Conservation (phyloP, 23 tunicate species). For the Halocynthia roretzi region DNA sequence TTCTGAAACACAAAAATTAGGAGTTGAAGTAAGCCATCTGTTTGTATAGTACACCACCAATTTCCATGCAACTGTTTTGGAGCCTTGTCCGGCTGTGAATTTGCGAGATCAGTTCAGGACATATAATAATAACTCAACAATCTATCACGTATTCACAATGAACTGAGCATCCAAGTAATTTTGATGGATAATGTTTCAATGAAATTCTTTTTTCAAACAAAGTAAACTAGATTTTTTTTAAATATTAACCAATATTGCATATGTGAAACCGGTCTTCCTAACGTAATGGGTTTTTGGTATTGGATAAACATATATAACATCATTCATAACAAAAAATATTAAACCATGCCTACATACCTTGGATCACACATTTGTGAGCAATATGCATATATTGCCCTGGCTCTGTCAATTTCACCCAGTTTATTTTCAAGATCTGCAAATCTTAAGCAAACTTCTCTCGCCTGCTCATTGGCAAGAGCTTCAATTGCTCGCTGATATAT, state of each 20-base stretch:
- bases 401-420: constrained; percentile 94
- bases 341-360: constrained; percentile 35
- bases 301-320: too few species aligned
- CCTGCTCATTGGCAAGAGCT: constrained; percentile 56
- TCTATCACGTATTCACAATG: too few species aligned
- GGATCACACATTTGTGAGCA: constrained; percentile 96
- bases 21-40: neutral
- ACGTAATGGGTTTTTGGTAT: too few species aligned
- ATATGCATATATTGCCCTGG: constrained; percentile 84
- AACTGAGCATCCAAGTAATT: too few species aligned
- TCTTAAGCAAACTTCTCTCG: constrained; percentile 68
- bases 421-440: constrained; percentile 82
- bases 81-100: too few species aligned
- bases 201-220: neutral
- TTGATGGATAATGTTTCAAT: too few species aligned
- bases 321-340: too few species aligned
- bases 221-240: neutral
- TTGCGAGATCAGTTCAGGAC: too few species aligned
- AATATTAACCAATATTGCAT: too few species aligned
- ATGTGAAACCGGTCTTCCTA: too few species aligned
- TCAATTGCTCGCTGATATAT: constrained; percentile 91
- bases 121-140: too few species aligned
- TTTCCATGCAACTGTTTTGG: too few species aligned
- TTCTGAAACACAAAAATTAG: constrained; percentile 3
- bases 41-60: neutral